Percentiles rank a stretch among this genome's conserved stretches.
Evolutionary conservation across 2,113 vertebrate species (phyloP).

Genomic region (Macquaria australasica): DNA sequence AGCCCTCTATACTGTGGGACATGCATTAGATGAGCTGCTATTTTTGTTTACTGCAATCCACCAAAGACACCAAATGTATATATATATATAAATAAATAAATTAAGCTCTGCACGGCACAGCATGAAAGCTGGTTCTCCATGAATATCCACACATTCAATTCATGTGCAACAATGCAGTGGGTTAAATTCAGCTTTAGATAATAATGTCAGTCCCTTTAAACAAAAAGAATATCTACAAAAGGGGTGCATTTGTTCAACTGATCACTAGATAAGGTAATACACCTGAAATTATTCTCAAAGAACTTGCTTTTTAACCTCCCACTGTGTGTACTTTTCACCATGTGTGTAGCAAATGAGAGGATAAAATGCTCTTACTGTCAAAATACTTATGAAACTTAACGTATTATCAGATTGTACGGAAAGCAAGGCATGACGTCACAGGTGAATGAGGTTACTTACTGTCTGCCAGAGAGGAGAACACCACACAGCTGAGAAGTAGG

Average conservation of each 20-base stretch:
- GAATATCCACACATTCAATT: conserved; percentile 21
- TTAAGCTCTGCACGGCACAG: conserved; percentile 4
- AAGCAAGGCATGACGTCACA: conserved; percentile 8
- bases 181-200: conserved; percentile 25
- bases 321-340: neutral
- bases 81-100: neutral
- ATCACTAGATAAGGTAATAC: neutral
- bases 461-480: conserved; percentile 87
- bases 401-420: neutral
- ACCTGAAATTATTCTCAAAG: conserved; percentile 9
- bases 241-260: neutral
- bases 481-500: conserved; percentile 87
- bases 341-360: neutral
- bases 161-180: conserved; percentile 15
- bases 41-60: conserved; percentile 43
- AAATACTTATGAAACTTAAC: neutral
- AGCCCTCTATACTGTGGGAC: conserved; percentile 17
- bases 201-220: conserved; percentile 21
- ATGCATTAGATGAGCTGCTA: conserved; percentile 28
- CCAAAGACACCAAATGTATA: conserved; percentile 26
- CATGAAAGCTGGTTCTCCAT: neutral
- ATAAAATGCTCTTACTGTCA: conserved; percentile 15
- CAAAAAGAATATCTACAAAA: neutral
- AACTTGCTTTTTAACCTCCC: conserved; percentile 1
- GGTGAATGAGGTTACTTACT: conserved; percentile 86